Percentiles rank a stretch among this genome's conserved stretches.
phyloP scores from a whole-genome alignment of 64 coral and sea anemone genomes.

The Actinia equina region DNA sequence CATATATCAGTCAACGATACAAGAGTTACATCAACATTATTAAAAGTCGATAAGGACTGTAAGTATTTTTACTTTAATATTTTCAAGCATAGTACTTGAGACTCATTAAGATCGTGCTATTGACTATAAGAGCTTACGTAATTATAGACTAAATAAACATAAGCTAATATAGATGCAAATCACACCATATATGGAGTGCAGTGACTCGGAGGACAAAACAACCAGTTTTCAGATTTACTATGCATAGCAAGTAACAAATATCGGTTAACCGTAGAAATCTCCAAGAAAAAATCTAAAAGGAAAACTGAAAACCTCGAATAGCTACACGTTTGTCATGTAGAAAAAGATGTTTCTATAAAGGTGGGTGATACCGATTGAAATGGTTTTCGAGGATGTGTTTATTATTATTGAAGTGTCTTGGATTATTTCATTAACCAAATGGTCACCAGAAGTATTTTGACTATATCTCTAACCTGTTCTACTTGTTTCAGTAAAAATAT shows the following conservation, averaged over 20 bases:
- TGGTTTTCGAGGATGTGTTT: neutral
- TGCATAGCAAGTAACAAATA: neutral
- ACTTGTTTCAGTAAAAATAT: neutral
- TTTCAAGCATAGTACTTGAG: too few species aligned
- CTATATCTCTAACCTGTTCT: neutral
- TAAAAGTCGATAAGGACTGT: too few species aligned
- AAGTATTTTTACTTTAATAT: too few species aligned
- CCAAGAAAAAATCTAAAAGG: neutral
- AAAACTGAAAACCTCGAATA: neutral
- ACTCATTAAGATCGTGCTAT: neutral
- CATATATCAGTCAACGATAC: too few species aligned
- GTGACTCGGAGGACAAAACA: neutral
- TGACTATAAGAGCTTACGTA: neutral
- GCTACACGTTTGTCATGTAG: neutral
- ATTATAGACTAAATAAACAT: neutral
- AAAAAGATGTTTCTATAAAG: neutral
- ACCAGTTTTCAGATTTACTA: neutral
- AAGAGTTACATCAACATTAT: too few species aligned
- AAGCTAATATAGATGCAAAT: neutral
- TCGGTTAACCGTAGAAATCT: neutral
- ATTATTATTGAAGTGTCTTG: neutral
- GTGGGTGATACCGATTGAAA: neutral
- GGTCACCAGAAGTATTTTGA: conserved; percentile 9
- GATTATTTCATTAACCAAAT: neutral
- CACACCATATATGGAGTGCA: neutral